Evolutionary conservation across 1,140 invertebrate genomes (phyloP), one percentile per base, ranked within the genome.

Genomic region (Myzus persicae): DNA sequence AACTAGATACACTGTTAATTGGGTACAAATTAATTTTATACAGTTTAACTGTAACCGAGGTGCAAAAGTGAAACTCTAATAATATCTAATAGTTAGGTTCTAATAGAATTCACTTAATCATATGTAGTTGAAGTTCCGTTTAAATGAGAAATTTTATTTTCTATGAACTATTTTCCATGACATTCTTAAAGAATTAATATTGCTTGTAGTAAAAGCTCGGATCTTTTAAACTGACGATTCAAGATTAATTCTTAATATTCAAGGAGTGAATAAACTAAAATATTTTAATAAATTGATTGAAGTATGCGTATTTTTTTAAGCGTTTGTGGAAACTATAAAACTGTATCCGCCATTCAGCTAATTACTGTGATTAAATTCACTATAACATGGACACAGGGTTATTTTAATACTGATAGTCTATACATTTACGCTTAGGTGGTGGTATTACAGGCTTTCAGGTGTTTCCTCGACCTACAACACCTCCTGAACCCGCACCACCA

Each of bases 401-500:
- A 26, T 51, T n/a, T 48, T 88, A 48, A 36, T 88, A 31, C 31
- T 88, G n/a, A 54, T 89, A 59, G 48, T 93, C n/a, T 84, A 36
- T 92, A 84, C 31, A 92, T 51, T 92, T 92, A 92, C 46, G 36
- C 81, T 18, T 85, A 81, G 38, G 54, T 91, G 90, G 67, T 91
- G 90, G 81, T 93, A 46, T 81, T 94, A 94, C 95, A 97, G 97
- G 97, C 94, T 97, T 98, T 95, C 97, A 97, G 95, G 97, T 97
- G 93, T 98, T 97, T 95, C 97, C 97, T 94, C 97, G 97, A 94
- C 97, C 97, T 87, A 97, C 97, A 94, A 97, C 97, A 93, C 97
- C 97, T 59, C 97, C 97, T 89, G 97, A 98, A 95, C 97, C 97
- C 94, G 97, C 97, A 91, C 97, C 97, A 93, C 97, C 97, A 93